Percentiles rank a stretch among this genome's conserved stretches.
phyloP scores from a whole-genome alignment of 2,113 vertebrate genomes.

The Oncorhynchus mykiss region DNA sequence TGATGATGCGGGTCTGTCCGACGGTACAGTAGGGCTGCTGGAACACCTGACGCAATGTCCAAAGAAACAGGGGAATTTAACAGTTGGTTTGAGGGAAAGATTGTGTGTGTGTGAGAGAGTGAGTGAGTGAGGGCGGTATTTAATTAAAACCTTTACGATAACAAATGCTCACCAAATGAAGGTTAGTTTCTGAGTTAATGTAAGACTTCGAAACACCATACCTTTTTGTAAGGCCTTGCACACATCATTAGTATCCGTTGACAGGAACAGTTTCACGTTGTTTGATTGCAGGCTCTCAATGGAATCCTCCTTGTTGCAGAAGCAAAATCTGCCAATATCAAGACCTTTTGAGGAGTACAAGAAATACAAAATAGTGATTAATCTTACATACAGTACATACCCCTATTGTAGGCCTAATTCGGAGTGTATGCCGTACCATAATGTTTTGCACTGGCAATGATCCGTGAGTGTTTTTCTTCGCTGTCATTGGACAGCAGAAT shows the following conservation, averaged over 20 bases:
- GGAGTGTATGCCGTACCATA: conserved; percentile 15
- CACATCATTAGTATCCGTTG: conserved; percentile 69
- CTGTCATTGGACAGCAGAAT: conserved; percentile 24
- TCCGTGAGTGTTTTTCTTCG: conserved; percentile 23
- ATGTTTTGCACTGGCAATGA: conserved; percentile 25
- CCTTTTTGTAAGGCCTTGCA: conserved; percentile 66
- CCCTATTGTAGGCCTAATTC: too few relatives aligned
- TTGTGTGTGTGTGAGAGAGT: background rate
- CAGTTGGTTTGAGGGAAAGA: background rate
- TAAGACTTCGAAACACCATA: conserved; percentile 26
- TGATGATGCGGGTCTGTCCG: conserved; percentile 41
- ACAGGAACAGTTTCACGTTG: conserved; percentile 77
- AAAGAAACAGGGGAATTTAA: background rate
- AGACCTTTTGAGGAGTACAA: conserved; percentile 56
- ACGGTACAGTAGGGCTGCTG: conserved; percentile 63
- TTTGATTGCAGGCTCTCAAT: conserved; percentile 68
- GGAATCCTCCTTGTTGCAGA: conserved; percentile 72
- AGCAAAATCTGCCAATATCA: conserved; percentile 79
- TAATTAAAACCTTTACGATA: background rate
- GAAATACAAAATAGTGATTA: background rate
- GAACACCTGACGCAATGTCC: conserved; percentile 56
- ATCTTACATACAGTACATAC: background rate
- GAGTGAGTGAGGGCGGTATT: background rate
- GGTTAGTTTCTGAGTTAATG: background rate
- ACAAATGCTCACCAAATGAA: background rate